A percentile compares a stretch with the other conserved stretches of the same genome.
Conservation (phyloP, 2,113 vertebrate genomes). For the Halcyon malimbica region DNA sequence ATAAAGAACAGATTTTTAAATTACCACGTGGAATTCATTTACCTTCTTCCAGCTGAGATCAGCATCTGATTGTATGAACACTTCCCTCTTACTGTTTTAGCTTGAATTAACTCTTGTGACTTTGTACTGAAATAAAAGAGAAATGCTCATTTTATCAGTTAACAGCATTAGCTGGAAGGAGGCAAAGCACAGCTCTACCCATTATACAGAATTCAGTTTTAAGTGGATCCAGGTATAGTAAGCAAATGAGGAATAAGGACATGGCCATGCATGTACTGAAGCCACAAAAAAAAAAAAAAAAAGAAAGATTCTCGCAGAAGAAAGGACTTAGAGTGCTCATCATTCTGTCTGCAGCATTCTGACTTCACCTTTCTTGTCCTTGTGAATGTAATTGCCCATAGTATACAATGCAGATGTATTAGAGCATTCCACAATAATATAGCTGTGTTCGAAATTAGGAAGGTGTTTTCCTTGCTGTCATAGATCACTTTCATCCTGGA, state of each 20-base stretch:
- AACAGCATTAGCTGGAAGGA: background rate
- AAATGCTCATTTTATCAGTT: background rate
- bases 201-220: background rate
- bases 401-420: background rate
- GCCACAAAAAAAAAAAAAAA: background rate
- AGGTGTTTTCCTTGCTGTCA: background rate
- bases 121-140: background rate
- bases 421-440: background rate
- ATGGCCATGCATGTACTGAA: background rate
- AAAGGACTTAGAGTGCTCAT: background rate
- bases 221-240: background rate
- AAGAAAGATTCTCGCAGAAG: background rate
- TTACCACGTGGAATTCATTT: constrained; percentile 49
- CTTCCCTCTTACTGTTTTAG: background rate
- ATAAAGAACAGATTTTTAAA: constrained; percentile 58
- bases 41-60: constrained; percentile 31
- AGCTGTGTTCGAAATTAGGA: background rate
- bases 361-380: background rate
- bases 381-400: background rate
- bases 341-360: background rate
- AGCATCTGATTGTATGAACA: background rate
- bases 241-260: background rate
- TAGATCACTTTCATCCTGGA: background rate
- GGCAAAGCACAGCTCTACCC: background rate
- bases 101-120: background rate